Conservation (phyloP, 1,140 invertebrate genomes). For the Latrodectus geometricus region DNA sequence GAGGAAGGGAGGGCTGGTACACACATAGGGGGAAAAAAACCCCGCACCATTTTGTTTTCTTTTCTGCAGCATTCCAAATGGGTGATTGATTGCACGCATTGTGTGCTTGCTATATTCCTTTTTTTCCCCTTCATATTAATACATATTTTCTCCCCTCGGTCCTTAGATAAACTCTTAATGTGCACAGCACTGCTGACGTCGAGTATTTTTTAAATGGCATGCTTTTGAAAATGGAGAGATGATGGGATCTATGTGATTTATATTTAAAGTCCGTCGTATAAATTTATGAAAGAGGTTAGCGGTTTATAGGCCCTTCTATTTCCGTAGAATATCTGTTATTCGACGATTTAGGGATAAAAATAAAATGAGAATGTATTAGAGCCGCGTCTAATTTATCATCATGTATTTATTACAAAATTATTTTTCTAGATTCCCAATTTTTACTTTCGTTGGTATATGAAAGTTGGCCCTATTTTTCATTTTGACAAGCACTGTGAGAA, state of each 20-base stretch:
- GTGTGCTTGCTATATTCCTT: neutral
- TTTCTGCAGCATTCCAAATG: conserved; percentile 10
- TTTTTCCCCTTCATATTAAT: conserved; percentile 22
- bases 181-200: neutral
- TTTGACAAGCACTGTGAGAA: no score
- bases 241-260: conserved; percentile 24
- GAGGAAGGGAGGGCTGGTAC: neutral
- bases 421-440: no score
- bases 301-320: neutral
- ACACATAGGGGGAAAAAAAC: neutral
- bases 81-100: conserved; percentile 31
- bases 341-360: no score
- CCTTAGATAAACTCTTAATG: conserved; percentile 38
- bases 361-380: no score
- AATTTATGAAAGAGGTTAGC: conserved; percentile 22
- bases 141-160: neutral
- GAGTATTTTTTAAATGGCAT: neutral
- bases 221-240: neutral
- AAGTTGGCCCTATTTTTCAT: no score
- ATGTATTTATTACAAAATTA: no score
- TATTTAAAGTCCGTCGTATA: conserved; percentile 21
- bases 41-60: neutral
- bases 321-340: no score
- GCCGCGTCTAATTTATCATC: no score
- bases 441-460: no score